Percentiles rank a stretch among this genome's conserved stretches.
These are phyloP conservation scores for Merops nubicus DNA, from an alignment of 2,113 vertebrate species.

Conservation along the genomic window DNA sequence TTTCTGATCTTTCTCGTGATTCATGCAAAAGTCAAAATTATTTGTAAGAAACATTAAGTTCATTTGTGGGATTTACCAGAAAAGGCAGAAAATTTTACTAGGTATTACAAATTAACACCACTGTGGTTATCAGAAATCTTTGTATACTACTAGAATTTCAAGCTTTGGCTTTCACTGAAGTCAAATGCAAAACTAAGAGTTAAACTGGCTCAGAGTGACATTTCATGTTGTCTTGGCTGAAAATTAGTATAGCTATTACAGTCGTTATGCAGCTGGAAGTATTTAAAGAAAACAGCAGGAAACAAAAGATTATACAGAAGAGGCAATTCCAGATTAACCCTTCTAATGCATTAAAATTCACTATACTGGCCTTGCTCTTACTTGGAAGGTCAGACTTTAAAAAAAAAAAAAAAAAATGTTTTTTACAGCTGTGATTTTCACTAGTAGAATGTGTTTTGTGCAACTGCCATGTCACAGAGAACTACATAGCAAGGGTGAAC, in stretches of 20 bases:
- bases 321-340: not conserved
- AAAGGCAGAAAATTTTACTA: not conserved
- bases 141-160: not conserved
- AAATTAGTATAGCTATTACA: conserved; percentile 40
- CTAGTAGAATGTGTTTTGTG: not conserved
- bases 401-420: too few species aligned
- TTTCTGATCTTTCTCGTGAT: not conserved
- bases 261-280: conserved; percentile 29
- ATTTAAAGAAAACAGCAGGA: conserved; percentile 38
- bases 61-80: not conserved
- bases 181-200: not conserved
- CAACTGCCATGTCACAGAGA: not conserved
- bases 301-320: conserved; percentile 7
- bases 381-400: not conserved
- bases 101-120: not conserved
- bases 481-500: not conserved
- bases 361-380: not conserved
- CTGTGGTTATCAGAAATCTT: not conserved
- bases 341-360: not conserved
- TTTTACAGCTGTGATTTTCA: not conserved
- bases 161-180: not conserved
- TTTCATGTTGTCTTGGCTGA: conserved; percentile 20
- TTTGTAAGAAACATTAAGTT: not conserved
- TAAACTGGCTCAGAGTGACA: not conserved
- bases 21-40: not conserved